These are phyloP conservation scores for Pelvicachromis taeniatus DNA, from an alignment of 2,113 vertebrate genomes.

Conservation along the genomic window DNA sequence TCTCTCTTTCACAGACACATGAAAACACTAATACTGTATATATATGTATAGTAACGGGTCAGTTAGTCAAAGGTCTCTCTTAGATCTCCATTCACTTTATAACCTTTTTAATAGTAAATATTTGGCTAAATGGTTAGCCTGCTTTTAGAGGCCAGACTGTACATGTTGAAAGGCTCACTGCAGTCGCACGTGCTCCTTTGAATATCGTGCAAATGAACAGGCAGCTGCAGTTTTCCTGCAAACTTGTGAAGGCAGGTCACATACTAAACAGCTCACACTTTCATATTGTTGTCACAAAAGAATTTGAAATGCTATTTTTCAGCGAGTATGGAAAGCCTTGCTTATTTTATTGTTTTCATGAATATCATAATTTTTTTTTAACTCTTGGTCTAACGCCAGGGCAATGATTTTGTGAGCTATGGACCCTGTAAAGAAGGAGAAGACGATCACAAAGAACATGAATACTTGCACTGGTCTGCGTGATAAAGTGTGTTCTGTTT, in stretches of 20 bases:
- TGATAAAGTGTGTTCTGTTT: background rate
- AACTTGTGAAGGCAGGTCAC: slow-evolving; percentile 2
- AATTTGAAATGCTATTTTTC: background rate
- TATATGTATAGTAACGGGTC: slow-evolving; percentile 16
- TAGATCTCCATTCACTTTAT: slow-evolving; percentile 47
- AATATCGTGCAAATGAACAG: slow-evolving; percentile 32
- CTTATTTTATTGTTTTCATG: background rate
- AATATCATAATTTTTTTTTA: background rate
- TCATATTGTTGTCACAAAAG: background rate
- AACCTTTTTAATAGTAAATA: slow-evolving; percentile 60
- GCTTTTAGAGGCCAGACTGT: slow-evolving; percentile 36
- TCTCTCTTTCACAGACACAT: background rate
- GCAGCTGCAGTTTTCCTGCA: slow-evolving; percentile 18
- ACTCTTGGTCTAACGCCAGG: background rate
- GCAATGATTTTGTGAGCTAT: background rate
- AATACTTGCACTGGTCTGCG: background rate
- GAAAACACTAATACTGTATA: slow-evolving; percentile 37
- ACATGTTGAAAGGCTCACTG: slow-evolving; percentile 51
- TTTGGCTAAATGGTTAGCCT: slow-evolving; percentile 56
- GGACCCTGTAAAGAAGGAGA: background rate
- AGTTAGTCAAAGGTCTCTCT: slow-evolving; percentile 33
- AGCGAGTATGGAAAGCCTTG: background rate
- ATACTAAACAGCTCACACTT: background rate
- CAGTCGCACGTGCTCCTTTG: slow-evolving; percentile 15
- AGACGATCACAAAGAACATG: background rate